phyloP scores from a whole-genome alignment of 1,140 invertebrate genomes.

The Propsilocerus akamusi region DNA sequence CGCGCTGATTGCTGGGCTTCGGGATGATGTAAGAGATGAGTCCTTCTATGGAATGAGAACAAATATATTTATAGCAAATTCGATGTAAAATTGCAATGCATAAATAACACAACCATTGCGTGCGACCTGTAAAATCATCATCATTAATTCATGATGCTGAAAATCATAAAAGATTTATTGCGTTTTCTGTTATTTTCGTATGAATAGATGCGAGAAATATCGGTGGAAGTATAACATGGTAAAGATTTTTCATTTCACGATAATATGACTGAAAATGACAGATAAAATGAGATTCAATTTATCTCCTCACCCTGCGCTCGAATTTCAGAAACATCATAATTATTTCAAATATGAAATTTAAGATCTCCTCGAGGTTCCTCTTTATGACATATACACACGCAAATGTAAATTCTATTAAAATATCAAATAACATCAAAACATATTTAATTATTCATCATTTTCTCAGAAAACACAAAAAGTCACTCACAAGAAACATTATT shows the following conservation, averaged over 20 bases:
- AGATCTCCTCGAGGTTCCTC: neutral
- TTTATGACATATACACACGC: too few relatives aligned
- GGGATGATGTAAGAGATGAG: slow-evolving; percentile 68
- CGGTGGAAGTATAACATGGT: slow-evolving; percentile 4
- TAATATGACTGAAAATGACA: neutral
- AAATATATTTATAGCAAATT: neutral
- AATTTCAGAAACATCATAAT: slow-evolving; percentile 2
- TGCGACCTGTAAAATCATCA: neutral
- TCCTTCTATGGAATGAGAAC: slow-evolving; percentile 37
- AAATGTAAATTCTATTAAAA: neutral
- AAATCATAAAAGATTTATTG: neutral
- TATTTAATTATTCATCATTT: neutral
- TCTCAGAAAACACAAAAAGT: slow-evolving; percentile 1
- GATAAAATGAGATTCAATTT: slow-evolving; percentile 3
- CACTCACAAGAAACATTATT: neutral
- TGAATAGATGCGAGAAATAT: too few relatives aligned
- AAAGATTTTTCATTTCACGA: neutral
- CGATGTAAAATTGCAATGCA: neutral
- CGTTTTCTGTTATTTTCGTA: too few relatives aligned
- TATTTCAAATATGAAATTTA: neutral
- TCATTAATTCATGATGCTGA: slow-evolving; percentile 4
- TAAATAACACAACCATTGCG: neutral
- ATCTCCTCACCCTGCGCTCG: too few relatives aligned
- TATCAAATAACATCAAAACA: slow-evolving; percentile 1
- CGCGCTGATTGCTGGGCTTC: slow-evolving; percentile 62